Conservation (phyloP, 2,797 vertebrate genomes). For the Ibycter americanus region DNA sequence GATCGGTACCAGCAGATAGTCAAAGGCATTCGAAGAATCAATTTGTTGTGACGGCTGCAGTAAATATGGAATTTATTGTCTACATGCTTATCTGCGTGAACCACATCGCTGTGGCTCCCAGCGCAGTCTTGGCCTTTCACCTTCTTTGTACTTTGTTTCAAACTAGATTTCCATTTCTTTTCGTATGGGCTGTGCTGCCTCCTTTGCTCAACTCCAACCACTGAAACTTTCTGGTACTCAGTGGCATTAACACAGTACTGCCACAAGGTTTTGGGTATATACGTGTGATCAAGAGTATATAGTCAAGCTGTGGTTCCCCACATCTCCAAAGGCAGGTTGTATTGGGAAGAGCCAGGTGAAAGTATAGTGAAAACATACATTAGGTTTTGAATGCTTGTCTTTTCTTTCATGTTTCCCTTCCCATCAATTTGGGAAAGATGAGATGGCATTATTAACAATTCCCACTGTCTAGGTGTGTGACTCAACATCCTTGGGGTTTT, state of each 20-base stretch:
- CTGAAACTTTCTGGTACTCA: neutral
- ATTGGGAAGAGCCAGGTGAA: neutral
- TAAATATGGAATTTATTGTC: slow-evolving; percentile 23
- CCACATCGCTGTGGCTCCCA: neutral
- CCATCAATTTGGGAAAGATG: neutral
- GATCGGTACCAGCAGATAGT: neutral
- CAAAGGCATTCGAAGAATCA: slow-evolving; percentile 13
- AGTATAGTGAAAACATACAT: neutral
- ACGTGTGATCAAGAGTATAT: neutral
- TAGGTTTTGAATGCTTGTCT: neutral
- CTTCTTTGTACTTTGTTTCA: neutral
- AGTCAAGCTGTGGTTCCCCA: neutral
- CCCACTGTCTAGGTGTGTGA: neutral
- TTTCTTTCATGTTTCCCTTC: neutral
- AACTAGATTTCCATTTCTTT: neutral
- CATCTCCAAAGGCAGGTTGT: neutral
- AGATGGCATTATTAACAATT: neutral
- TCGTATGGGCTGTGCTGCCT: neutral
- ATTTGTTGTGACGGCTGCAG: neutral
- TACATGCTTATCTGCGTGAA: neutral
- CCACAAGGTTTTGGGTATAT: neutral
- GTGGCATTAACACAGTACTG: neutral
- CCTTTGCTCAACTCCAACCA: neutral
- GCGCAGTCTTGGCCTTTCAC: neutral
- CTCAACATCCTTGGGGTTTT: neutral